Base-by-base conservation (phyloP, 2,113 vertebrate species). In the Phalacrocorax brasilianus region DNA sequence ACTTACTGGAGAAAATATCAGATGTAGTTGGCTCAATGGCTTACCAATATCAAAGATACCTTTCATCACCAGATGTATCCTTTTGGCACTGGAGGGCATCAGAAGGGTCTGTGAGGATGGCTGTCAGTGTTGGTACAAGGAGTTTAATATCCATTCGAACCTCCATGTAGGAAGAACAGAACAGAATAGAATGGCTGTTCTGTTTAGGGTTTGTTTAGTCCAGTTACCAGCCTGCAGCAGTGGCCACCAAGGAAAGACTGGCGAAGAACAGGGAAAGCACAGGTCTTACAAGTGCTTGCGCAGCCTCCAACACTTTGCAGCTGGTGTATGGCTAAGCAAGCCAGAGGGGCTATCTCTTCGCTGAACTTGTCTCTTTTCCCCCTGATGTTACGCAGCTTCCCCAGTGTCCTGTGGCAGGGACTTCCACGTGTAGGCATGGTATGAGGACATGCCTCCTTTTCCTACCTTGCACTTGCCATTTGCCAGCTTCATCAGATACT, bases 381-480 rank as follows among this genome's bases (percentile, higher is more conserved):
- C 27, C 6, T 44, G 20, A 27, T 0, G 0, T 61, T n/a, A 38
- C 3, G 8, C n/a, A 61, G 27, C 14, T 71, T 49, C 14, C 47
- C 7, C 19, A 12, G 2, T 24, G 26, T 63, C 33, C 23, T 72
- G 20, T 66, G n/a, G 15, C 58, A 66, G 32, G 12, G 27, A 33
- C 52, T 59, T 75, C 33, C 14, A 28, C 8, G 12, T 40, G 12
- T 63, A 78, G 62, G 26, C 0, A 1, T 32, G 15, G 33, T 59
- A 9, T 49, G 63, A 71, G 14, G 30, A 65, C 7, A 44, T 68
- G 6, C 11, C 26, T 68, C 10, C 11, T 30, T 71, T 67, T 90
- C 38, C 58, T 72, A 1, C 27, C 62, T 73, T 30, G 12, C 35
- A 19, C 26, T 65, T 89, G 49, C 4, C 4, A 4, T 87, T 74